These are phyloP conservation scores for Myiotriccus ornatus DNA, from an alignment of 2,797 vertebrate genomes.

Conservation along the genomic window DNA sequence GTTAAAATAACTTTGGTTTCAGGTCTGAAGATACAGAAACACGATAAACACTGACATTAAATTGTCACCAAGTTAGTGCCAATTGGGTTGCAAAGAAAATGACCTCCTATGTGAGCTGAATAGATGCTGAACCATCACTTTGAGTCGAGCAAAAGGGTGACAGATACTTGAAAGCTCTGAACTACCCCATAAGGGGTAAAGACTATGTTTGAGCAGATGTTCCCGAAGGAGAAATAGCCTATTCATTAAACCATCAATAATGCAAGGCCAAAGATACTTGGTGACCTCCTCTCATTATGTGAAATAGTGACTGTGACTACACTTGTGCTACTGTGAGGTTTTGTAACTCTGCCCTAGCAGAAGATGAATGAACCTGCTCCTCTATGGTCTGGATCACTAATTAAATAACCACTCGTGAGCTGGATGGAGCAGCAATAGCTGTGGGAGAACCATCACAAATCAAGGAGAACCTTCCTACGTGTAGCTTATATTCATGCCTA, in stretches of 20 bases:
- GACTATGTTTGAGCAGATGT: conserved; percentile 25
- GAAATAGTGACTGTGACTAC: conserved; percentile 14
- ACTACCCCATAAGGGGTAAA: not conserved
- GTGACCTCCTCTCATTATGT: not conserved
- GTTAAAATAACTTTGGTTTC: conserved; percentile 12
- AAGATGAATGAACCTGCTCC: conserved; percentile 10
- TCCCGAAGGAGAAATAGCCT: not conserved
- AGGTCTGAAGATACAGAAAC: conserved; percentile 3
- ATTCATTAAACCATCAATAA: conserved; percentile 35
- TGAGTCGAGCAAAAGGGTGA: not conserved
- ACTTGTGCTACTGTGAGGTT: not conserved
- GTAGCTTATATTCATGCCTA: not conserved
- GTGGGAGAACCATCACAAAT: not conserved
- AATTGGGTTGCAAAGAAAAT: conserved; percentile 7
- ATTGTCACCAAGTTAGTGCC: conserved; percentile 18
- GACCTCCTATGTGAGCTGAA: not conserved
- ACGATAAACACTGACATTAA: conserved; percentile 3
- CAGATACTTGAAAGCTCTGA: conserved; percentile 8
- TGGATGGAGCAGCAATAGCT: not conserved
- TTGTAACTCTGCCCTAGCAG: not conserved
- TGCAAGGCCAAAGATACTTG: not conserved
- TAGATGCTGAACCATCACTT: not conserved
- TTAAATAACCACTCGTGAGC: not conserved
- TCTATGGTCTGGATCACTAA: not conserved
- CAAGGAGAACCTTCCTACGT: not conserved